phyloP scores from a whole-genome alignment of 2,797 vertebrate genomes.

The Myotis vivesi region DNA sequence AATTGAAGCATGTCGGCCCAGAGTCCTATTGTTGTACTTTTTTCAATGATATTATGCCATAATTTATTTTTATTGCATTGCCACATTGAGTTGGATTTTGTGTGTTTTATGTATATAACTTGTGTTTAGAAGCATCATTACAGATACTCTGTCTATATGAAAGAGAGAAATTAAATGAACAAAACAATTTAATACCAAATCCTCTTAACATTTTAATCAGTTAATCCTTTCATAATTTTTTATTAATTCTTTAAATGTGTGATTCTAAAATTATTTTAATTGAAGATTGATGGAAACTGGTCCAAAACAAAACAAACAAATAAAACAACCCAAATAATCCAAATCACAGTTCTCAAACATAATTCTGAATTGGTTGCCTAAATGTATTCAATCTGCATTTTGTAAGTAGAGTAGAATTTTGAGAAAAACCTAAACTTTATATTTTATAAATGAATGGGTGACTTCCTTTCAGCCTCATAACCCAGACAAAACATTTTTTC shows the following conservation, averaged over 20 bases:
- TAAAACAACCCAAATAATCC: not conserved
- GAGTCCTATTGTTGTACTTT: not conserved
- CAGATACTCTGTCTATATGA: not conserved
- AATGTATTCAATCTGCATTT: not conserved
- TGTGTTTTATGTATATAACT: not conserved
- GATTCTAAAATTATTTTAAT: not conserved
- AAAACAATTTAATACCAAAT: not conserved
- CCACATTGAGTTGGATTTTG: not conserved
- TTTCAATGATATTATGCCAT: not conserved
- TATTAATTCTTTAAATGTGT: not conserved
- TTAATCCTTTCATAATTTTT: not conserved
- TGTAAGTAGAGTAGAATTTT: not conserved
- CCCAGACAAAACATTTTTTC: not conserved
- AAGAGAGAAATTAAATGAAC: slow-evolving; percentile 14
- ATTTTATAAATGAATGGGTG: not conserved
- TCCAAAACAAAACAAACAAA: not conserved
- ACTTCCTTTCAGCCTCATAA: not conserved
- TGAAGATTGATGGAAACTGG: not conserved
- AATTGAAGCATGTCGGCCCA: not conserved
- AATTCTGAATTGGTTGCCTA: not conserved
- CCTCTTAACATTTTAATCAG: not conserved
- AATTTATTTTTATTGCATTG: not conserved
- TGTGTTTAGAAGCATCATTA: not conserved
- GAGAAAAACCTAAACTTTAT: not conserved
- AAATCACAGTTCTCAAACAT: not conserved